Evolutionary conservation across 1,140 invertebrate species (phyloP), one percentile per base, ranked within the genome.

Genomic region (Drosophila sturtevanti): DNA sequence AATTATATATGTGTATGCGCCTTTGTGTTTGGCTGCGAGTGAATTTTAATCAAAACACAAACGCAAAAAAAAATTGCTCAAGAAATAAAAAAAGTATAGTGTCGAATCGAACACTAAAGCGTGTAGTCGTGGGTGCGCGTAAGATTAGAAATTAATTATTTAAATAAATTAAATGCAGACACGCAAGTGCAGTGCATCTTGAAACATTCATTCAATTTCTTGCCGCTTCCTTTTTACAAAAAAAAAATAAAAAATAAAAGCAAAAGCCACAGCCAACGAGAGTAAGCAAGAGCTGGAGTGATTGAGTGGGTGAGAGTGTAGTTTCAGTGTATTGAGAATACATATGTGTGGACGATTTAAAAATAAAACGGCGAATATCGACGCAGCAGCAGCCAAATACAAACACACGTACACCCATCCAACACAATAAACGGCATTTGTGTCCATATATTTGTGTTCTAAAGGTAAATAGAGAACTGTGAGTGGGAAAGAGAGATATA

Each of bases 361-460:
- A 87, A 87, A 87, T 87, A 87, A 87, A 77, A 79, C 82, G 38
- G 76, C 79, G 84, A 87, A 84, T 87, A 84, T 89, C 69, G 78
- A 84, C 71, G 71, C 77, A 81, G 63, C 75, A 87, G 72, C 75
- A 34, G 56, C 72, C 75, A 72, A 66, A 72, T 63, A 84, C 62
- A 70, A 59, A 62, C 62, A 79, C 41, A 63, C 62, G 67, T 66
- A 76, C 74, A 68, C 62, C 60, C 27, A 31, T 6, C 77, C 51
- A 70, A 81, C 78, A 86, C 81, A 68, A 69, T 73, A 62, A 73
- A 65, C 65, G 55, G 68, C 69, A 37, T 22, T 63, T 59, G 58
- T 89, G 72, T 84, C 73, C 77, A 76, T 68, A 67, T 73, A 79
- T 78, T 48, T 48, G 41, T 21, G 21, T 48, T 21, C 77, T 69